A percentile compares a stretch with the other conserved stretches of the same genome.
phyloP scores from a whole-genome alignment of 2,797 vertebrate genomes.

The Anguilla pacifica region DNA sequence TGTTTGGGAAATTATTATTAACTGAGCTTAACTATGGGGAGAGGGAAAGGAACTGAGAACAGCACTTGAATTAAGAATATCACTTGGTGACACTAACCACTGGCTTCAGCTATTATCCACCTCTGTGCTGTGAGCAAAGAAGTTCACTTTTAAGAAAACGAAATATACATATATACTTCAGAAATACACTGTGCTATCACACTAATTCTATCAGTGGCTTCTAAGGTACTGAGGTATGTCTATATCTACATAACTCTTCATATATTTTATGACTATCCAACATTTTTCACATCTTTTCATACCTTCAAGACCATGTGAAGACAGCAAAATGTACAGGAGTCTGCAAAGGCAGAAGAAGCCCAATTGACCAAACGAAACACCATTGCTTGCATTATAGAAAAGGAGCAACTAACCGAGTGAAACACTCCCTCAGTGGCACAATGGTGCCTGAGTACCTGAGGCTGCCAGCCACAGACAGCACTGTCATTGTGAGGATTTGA shows the following conservation, averaged over 20 bases:
- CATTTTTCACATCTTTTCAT: too few relatives aligned
- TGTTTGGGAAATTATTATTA: background rate
- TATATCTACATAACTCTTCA: too few relatives aligned
- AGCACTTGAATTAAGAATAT: conserved; percentile 45
- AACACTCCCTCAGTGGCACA: background rate
- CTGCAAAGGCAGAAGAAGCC: background rate
- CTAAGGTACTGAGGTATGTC: too few relatives aligned
- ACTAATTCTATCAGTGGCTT: background rate
- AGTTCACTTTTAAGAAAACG: background rate
- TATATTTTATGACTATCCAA: too few relatives aligned
- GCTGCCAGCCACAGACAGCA: background rate
- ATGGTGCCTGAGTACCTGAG: background rate
- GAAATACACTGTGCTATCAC: background rate
- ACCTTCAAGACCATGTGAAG: too few relatives aligned
- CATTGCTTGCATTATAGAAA: background rate
- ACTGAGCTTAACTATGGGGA: conserved; percentile 3
- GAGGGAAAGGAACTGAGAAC: conserved; percentile 32
- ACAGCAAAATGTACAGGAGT: background rate
- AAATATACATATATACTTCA: background rate
- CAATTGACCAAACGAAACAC: background rate
- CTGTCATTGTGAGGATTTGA: background rate
- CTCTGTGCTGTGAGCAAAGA: background rate
- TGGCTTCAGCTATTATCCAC: conserved; percentile 18
- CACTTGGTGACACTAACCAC: conserved; percentile 33
- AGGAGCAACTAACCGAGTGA: background rate